phyloP scores from a whole-genome alignment of 2,888 invertebrate species.

The Andrena bicolor region DNA sequence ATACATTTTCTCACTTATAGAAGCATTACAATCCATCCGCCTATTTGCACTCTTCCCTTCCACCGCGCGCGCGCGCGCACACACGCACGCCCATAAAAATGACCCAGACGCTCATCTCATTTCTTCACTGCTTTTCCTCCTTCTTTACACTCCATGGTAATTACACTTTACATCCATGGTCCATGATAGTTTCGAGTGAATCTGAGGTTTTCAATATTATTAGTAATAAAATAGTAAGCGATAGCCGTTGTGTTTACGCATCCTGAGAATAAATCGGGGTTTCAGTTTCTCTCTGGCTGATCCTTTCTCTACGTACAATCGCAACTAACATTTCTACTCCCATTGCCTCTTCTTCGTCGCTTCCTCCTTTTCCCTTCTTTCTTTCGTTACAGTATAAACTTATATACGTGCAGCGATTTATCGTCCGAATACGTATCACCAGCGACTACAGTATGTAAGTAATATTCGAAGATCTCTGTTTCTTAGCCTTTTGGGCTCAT shows the following conservation, averaged over 20 bases:
- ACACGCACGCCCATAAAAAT: not conserved
- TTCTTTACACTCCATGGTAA: slow-evolving; percentile 62
- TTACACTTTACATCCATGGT: slow-evolving; percentile 65
- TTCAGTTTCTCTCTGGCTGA: slow-evolving; percentile 5
- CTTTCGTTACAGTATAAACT: slow-evolving; percentile 20
- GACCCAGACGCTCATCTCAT: slow-evolving; percentile 13
- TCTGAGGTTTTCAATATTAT: slow-evolving; percentile 68
- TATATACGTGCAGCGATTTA: slow-evolving; percentile 46
- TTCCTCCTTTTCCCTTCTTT: not conserved
- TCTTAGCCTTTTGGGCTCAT: slow-evolving; percentile 14
- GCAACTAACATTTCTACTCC: not conserved
- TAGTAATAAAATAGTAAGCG: slow-evolving; percentile 80
- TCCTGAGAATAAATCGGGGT: slow-evolving; percentile 69
- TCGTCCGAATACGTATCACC: slow-evolving; percentile 64
- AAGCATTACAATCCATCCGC: slow-evolving; percentile 56
- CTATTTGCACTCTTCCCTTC: slow-evolving; percentile 19
- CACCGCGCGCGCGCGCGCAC: slow-evolving; percentile 13
- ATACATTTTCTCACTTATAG: slow-evolving; percentile 59
- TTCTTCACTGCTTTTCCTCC: slow-evolving; percentile 17
- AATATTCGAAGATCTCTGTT: slow-evolving; percentile 57
- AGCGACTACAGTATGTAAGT: slow-evolving; percentile 56
- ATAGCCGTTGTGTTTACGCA: slow-evolving; percentile 54
- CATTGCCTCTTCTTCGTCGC: not conserved
- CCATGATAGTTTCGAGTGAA: slow-evolving; percentile 75
- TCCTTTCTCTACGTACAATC: not conserved